Base-by-base conservation (phyloP, 92 coral and sea anemone species). In the Meandrina meandrites region DNA sequence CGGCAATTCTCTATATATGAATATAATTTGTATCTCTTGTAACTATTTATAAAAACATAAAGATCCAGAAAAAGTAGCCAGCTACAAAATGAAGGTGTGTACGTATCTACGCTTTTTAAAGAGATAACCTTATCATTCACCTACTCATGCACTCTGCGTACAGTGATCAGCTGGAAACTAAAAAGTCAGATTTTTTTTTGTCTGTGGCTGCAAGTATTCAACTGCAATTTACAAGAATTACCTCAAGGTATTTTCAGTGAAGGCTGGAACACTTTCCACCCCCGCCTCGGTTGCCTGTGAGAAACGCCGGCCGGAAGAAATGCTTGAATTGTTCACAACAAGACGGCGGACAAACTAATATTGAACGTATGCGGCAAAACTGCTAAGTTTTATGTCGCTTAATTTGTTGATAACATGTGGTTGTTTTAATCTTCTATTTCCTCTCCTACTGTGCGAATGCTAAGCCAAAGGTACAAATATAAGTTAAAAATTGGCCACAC, bases 401-500 rank as follows among this genome's bases (percentile, higher is more conserved):
- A 30, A 32, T 56, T 79, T 18, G 13, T 58, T 58, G 66, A 51
- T 40, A 57, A 57, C 28, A 56, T 15, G 47, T 18, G 66, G 50
- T 56, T 73, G 27, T 40, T 73, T 40, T 37, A 35, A 79, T 56
- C 71, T 57, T 57, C 69, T 35, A 21, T 81, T 66, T 67, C 57
- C 76, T 81, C 86, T 27, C 79, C 78, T 36, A 71, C 78, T 30
- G 68, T 21, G 79, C 86, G 75, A 50, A 31, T 47, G 78, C 74
- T 69, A 50, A 68, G 86, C 50, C 13, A 22, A 51, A 5, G 69
- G 11, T 21, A 34, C 74, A 47, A 83, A 83, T 36, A 70, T 31
- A 22, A 32, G 56, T 83, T 19, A 32, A 21, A 40, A 51, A 72
- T 32, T 24, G 79, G 60, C 87, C 87, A 32, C 87, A 83, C 54